Base-by-base conservation (phyloP, 1,140 invertebrate genomes). In the Cotesia vestalis region DNA sequence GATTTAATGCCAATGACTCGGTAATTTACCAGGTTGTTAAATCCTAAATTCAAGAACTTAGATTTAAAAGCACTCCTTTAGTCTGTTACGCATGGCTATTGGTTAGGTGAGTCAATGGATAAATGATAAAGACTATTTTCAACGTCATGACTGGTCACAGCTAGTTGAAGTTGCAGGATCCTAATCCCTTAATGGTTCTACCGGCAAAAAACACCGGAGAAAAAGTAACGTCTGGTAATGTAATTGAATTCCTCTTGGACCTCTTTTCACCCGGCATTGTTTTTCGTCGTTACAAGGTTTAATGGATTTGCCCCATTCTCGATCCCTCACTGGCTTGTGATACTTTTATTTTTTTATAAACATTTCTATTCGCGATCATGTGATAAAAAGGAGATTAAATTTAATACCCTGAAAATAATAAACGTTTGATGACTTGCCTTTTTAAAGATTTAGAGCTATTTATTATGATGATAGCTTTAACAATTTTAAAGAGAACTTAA, bases 141-240 rank as follows among this genome's bases (percentile, higher is more conserved):
- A 60, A 53, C 69, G 64, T 69, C 72, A 66, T 73, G 72, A 73
- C 72, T 69, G 72, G 59, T 69, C 64, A 73, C 62, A 51, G 60
- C 38, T 59, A 69, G 68, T 59, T 20, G 66, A 27, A 27, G 27
- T 36, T 55, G 57, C 66, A 63, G 59, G 66, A 69, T 73, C 66
- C 66, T 69, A 73, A 73, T 73, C 72, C 66, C 72, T 73, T 73
- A 73, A 73, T 73, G 72, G 72, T 62, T 73, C 69, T 51, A 66
- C 6, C 11, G 11, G 6, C 2, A 46, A 46, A 46, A 46, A 46
- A 46, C 1, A 46, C 40, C 5, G 1, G 5, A 46, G 59, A 73
- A 73, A 73, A 73, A 27, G 27, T 27, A 27, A 73, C 66, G 72
- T 73, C 66, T 68, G 64, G 66, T 73, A 73, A 73, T 73, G 72